Evolutionary conservation across 2,888 invertebrate genomes (phyloP).

Genomic region (Parnassius orleans): DNA sequence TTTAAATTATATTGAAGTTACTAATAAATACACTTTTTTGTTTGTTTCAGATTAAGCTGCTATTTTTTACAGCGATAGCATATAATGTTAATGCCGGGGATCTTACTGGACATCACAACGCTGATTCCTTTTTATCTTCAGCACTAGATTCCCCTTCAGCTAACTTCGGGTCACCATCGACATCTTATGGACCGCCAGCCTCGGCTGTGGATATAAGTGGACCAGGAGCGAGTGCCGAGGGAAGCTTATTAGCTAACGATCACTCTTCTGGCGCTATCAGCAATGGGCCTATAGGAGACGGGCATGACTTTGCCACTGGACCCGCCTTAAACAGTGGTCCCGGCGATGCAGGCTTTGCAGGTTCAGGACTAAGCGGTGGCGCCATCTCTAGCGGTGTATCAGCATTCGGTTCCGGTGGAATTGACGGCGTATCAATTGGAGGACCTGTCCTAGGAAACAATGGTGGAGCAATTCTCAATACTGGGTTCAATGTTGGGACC

Average conservation of each 20-base stretch:
- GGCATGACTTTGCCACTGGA: slow-evolving; percentile 26
- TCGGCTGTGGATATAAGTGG: slow-evolving; percentile 30
- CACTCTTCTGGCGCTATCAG: slow-evolving; percentile 25
- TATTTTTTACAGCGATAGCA: slow-evolving; percentile 60
- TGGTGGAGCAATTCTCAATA: slow-evolving; percentile 22
- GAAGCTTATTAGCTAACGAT: slow-evolving; percentile 26
- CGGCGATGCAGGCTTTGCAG: slow-evolving; percentile 29
- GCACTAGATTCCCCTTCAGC: slow-evolving; percentile 63
- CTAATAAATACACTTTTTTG: background rate
- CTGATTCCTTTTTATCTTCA: slow-evolving; percentile 61
- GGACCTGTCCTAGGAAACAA: slow-evolving; percentile 13
- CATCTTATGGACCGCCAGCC: slow-evolving; percentile 52
- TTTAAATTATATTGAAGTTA: background rate
- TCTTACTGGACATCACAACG: slow-evolving; percentile 47
- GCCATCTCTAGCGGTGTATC: slow-evolving; percentile 22
- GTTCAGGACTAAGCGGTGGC: slow-evolving; percentile 20
- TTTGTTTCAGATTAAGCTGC: slow-evolving; percentile 65
- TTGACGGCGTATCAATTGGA: slow-evolving; percentile 21
- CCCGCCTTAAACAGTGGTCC: slow-evolving; percentile 24
- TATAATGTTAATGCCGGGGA: slow-evolving; percentile 60
- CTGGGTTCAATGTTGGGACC: slow-evolving; percentile 16
- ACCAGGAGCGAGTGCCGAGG: slow-evolving; percentile 26
- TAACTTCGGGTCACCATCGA: slow-evolving; percentile 60
- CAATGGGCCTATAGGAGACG: slow-evolving; percentile 35
- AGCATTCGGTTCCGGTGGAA: slow-evolving; percentile 12